Evolutionary conservation across 2,888 invertebrate species (phyloP), one percentile per base, ranked within the genome.

Genomic region (Agrilus cyanescens): DNA sequence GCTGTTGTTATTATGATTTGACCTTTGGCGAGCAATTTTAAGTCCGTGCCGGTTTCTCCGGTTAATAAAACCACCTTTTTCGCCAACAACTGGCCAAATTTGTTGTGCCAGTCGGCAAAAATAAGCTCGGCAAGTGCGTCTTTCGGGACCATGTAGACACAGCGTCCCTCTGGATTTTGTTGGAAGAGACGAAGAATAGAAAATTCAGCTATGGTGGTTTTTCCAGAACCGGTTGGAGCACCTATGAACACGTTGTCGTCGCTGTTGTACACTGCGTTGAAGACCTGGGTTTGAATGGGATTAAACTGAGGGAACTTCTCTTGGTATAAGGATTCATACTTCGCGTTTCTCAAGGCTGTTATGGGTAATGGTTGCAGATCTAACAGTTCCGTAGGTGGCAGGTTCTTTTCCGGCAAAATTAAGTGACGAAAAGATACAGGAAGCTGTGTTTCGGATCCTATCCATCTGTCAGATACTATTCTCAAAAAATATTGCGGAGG

Each of bases 221-320:
- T 95, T 1, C 87, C 87, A 0, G 90, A 88, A 1, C 91, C 91
- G 0, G 89, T 85, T 0, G 93, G 91, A 0, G 93, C 91, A 1
- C 91, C 91, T 46, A 98, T 84, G 64, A 97, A 94, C 7, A 97
- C 89, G 66, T 96, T 98, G 62, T 98, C 98, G 62, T 98, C 96
- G 2, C 89, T 89, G 63, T 96, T 96, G 71, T 96, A 98, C 0
- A 97, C 87, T 0, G 96, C 90, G 65, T 97, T 97, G 70, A 98
- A 98, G 5, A 97, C 96, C 74, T 95, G 94, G 0, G 98, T 99
- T 67, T 98, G 98, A 45, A 98, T 96, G 0, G 98, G 95, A 68
- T 98, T 98, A 66, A 98, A 97, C 65, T 94, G 91, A 2, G 84
- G 84, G 62, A 94, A 90, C 44, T 80, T 80, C 8, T 89, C 85